Percentiles rank a stretch among this genome's conserved stretches.
These are phyloP conservation scores for Scomber scombrus DNA, from an alignment of 2,113 vertebrate species.

Conservation along the genomic window DNA sequence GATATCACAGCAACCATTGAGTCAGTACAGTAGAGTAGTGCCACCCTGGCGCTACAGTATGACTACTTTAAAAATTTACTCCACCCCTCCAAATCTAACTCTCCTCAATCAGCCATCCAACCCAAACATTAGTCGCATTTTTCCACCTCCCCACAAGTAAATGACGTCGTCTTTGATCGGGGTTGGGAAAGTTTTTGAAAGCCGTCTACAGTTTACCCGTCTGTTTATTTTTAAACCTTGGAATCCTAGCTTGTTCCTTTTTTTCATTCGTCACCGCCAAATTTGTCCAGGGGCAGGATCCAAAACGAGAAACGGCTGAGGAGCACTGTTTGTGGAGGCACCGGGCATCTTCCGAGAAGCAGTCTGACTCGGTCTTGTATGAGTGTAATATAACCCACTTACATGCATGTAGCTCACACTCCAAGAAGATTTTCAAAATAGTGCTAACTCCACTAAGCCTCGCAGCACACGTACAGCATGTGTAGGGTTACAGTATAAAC, in stretches of 20 bases:
- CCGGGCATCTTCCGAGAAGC: slow-evolving; percentile 20
- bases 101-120: slow-evolving; percentile 53
- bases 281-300: slow-evolving; percentile 58
- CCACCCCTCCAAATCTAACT: slow-evolving; percentile 33
- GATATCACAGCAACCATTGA: slow-evolving; percentile 7
- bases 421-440: slow-evolving; percentile 31
- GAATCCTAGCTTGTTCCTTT: slow-evolving; percentile 65
- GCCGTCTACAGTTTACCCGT: slow-evolving; percentile 74
- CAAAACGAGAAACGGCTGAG: slow-evolving; percentile 60
- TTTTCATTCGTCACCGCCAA: slow-evolving; percentile 58
- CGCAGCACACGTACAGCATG: slow-evolving; percentile 56
- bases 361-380: slow-evolving; percentile 25
- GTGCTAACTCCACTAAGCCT: slow-evolving; percentile 59
- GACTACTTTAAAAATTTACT: slow-evolving; percentile 45
- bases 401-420: slow-evolving; percentile 44
- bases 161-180: slow-evolving; percentile 72
- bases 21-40: slow-evolving; percentile 11
- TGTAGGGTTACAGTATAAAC: slow-evolving; percentile 64
- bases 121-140: slow-evolving; percentile 77
- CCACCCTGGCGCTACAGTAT: slow-evolving; percentile 34
- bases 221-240: slow-evolving; percentile 86
- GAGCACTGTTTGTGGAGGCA: slow-evolving; percentile 11
- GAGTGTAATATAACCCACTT: slow-evolving; percentile 55
- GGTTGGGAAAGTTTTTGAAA: slow-evolving; percentile 74
- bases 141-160: slow-evolving; percentile 65